Evolutionary conservation across 2,113 vertebrate genomes (phyloP), one percentile per base, ranked within the genome.

Genomic region (Limanda limanda): DNA sequence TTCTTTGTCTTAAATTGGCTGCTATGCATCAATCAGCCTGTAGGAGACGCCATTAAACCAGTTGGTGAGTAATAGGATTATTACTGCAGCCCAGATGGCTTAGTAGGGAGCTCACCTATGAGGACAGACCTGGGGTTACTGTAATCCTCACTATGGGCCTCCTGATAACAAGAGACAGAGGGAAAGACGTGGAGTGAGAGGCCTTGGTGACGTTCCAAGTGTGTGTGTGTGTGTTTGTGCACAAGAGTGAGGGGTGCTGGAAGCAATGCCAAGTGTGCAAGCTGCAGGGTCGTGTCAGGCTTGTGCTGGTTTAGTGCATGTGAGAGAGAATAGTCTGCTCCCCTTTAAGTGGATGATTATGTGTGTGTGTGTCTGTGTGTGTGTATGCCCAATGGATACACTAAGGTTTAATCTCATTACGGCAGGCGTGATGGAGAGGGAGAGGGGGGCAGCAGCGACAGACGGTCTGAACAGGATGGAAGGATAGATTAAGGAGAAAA

Each of bases 371-470:
- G 65, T 83, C 73, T 63, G 65, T 77, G 79, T 74, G 47, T 51
- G 47, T 51, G 47, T 51, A 18, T 51, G 47, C 47, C 80, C 71
- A 35, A 72, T 72, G 84, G 86, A 90, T 87, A 85, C 84, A 91
- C 91, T 81, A 71, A 77, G 85, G 87, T 89, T 89, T 93, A 93
- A 94, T 93, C 91, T 91, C 89, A 94, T 93, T 94, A 94, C 74
- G 12, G 66, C 91, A 92, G 88, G 89, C 84, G 71, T 92, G 89
- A 91, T 86, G 83, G 78, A 85, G 86, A 79, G 84, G 79, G 79
- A 40, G 66, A 74, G 74, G 86, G 83, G 86, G 62, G 75, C 17
- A 64, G 79, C 56, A 79, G 78, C 63, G 86, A 89, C 91, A 92
- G 92, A 90, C 88, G 84, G 91, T 76, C 84, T 84, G 86, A 91